Evolutionary conservation across 2,888 invertebrate genomes (phyloP).

Genomic region (Himalopsyche tibetana): DNA sequence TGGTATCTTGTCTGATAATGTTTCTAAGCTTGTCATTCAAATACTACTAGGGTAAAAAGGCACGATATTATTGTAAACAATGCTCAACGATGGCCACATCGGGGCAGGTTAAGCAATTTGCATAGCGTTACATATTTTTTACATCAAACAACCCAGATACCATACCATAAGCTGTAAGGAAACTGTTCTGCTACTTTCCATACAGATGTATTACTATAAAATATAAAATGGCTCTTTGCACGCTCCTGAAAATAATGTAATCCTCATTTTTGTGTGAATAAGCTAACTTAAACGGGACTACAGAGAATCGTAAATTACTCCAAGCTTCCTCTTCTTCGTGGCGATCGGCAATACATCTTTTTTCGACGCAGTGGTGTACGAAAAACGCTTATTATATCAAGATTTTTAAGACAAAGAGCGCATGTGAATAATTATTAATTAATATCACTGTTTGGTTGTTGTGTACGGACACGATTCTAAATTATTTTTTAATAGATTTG

Average conservation of each 20-base stretch:
- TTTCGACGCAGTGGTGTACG: not conserved
- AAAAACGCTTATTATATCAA: not conserved
- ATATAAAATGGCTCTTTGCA: constrained; percentile 20
- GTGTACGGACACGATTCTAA: too few relatives aligned
- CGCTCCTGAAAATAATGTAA: constrained; percentile 11
- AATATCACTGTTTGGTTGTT: too few relatives aligned
- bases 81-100: not conserved
- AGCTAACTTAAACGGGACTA: constrained; percentile 26
- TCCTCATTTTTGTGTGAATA: constrained; percentile 34
- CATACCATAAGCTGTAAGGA: not conserved
- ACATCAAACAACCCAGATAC: constrained; percentile 8
- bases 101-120: not conserved
- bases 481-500: too few relatives aligned
- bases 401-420: not conserved
- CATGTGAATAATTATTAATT: too few relatives aligned
- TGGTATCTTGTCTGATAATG: too few relatives aligned
- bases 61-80: not conserved
- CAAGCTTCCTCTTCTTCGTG: constrained; percentile 16
- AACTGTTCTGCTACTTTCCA: constrained; percentile 11
- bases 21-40: too few relatives aligned
- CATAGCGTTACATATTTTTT: constrained; percentile 19
- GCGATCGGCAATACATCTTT: constrained; percentile 25
- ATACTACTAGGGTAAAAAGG: too few relatives aligned
- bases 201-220: constrained; percentile 30
- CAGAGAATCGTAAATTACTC: constrained; percentile 31